phyloP scores from a whole-genome alignment of 37 sponge, comb jelly and placozoan genomes.

The Bolinopsis microptera region DNA sequence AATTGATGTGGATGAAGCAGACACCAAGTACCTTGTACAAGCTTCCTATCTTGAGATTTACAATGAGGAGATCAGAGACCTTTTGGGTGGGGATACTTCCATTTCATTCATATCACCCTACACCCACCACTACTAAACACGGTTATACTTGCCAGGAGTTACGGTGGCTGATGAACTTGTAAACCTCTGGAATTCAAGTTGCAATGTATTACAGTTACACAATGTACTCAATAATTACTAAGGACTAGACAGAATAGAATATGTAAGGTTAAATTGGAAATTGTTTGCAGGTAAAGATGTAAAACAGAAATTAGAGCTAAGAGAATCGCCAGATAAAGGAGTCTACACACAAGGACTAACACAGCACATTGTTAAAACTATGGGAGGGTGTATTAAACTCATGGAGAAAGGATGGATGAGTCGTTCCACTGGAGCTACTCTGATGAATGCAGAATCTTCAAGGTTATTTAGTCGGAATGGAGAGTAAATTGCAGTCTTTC shows the following conservation, averaged over 20 bases:
- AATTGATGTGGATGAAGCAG: constrained; percentile 69
- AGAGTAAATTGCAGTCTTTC: too few species aligned
- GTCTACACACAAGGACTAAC: constrained; percentile 84
- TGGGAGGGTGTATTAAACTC: constrained; percentile 73
- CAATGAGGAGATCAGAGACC: constrained; percentile 95
- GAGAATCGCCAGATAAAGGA: constrained; percentile 92
- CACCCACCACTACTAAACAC: too few species aligned
- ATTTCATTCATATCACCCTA: too few species aligned
- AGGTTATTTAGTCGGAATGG: too few species aligned
- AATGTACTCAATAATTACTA: too few species aligned
- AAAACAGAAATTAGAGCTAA: constrained; percentile 80
- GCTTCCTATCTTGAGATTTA: constrained; percentile 96
- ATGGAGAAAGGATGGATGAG: constrained; percentile 89
- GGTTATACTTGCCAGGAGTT: too few species aligned
- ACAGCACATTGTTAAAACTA: constrained; percentile 75
- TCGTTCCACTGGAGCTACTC: constrained; percentile 92
- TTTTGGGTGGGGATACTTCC: constrained; percentile 78
- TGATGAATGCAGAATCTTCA: constrained; percentile 97
- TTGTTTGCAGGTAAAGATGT: constrained; percentile 69
- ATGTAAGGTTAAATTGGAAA: too few species aligned
- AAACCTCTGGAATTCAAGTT: too few species aligned
- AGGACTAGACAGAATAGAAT: too few species aligned
- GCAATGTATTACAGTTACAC: too few species aligned
- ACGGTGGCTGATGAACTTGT: too few species aligned
- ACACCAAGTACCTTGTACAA: constrained; percentile 78